Base-by-base conservation (phyloP, 2,797 vertebrate genomes). In the Echiichthys vipera region DNA sequence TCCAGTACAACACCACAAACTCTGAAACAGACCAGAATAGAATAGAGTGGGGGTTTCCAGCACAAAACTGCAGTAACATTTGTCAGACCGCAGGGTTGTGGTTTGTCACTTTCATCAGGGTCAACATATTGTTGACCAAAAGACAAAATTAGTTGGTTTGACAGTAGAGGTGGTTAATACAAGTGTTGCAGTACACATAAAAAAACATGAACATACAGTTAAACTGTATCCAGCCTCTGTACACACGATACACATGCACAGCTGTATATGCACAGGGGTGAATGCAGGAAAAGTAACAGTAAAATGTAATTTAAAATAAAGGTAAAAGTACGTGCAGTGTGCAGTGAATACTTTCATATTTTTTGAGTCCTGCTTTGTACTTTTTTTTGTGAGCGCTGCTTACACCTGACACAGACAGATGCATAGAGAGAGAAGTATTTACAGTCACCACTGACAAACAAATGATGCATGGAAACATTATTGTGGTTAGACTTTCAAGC, bases 381-480 rank as follows among this genome's bases (percentile, higher is more conserved):
- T 7, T 15, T 22, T 57, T 14, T 63, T 15, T 22, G 39, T 27
- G 10, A 36, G 34, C 34, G 14, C 4, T 29, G 5, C 17, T 22
- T 24, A 12, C 27, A 55, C 9, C 27, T 7, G 25, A 18, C 1
- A 30, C 17, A 62, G 9, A 25, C 46, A 47, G 1, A 58, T 37
- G 27, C 4, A 50, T 17, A 18, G 32, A 40, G 4, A 58, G 11
- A 36, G 30, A 55, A 9, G 51, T 9, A 18, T 15, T 46, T 24
- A 2, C 22, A 63, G 50, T 40, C 6, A 32, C 17, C 27, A 30
- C 17, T 37, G 40, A 70, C 25, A 55, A 56, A 56, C 43, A 40
- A 42, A 29, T 46, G 47, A 49, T 30, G 59, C 37, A 64, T 65
- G 63, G 49, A 64, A 80, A 77, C 30, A 25, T 8, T 36, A 18